phyloP scores from a whole-genome alignment of 2,888 invertebrate species.

The Adela reaumurella region DNA sequence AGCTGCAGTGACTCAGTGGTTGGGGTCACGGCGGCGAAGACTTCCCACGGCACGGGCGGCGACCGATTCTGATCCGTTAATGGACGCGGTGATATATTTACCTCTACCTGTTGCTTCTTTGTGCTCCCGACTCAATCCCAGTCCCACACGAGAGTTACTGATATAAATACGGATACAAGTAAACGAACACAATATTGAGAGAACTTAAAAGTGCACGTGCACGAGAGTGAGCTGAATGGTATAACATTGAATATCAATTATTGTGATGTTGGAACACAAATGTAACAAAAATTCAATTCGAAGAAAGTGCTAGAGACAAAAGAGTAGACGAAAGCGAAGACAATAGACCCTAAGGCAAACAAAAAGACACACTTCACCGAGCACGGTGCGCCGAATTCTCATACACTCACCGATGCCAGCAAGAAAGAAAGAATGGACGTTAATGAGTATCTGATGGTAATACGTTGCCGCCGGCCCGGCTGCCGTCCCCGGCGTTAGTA shows the following conservation, averaged over 20 bases:
- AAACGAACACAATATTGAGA: no score
- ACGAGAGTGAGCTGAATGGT: no score
- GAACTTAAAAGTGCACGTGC: no score
- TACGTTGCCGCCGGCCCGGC: constrained; percentile 4
- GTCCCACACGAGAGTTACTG: background rate
- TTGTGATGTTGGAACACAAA: no score
- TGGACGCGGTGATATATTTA: background rate
- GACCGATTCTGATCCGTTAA: background rate
- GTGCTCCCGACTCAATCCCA: background rate
- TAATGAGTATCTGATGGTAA: constrained; percentile 11
- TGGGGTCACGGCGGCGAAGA: background rate
- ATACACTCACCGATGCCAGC: background rate
- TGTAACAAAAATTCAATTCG: no score
- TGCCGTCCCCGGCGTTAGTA: constrained; percentile 16
- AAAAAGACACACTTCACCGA: background rate
- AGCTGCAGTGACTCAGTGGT: background rate
- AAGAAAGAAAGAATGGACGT: constrained; percentile 4
- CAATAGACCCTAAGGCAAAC: no score
- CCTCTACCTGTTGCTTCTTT: background rate
- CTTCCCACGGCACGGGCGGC: background rate
- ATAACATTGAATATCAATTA: no score
- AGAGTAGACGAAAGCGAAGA: no score
- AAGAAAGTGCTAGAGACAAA: no score
- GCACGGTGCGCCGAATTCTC: background rate
- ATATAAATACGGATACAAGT: no score